Evolutionary conservation across 2,888 invertebrate genomes (phyloP), one percentile per base, ranked within the genome.

Genomic region (Podotricha telesiphe): DNA sequence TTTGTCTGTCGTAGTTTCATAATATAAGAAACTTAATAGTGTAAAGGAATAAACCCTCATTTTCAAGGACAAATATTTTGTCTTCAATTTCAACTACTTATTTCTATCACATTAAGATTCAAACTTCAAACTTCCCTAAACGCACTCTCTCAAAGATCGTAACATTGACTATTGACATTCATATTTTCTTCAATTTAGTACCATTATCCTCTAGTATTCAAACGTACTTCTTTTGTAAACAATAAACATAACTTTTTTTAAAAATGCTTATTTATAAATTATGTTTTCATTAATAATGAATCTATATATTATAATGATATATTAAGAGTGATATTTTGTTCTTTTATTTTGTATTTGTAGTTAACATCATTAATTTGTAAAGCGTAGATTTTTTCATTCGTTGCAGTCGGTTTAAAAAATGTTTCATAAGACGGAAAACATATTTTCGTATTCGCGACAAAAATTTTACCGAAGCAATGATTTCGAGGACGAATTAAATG

Each of bases 401-500:
- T n/a, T 40, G 11, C 66, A 42, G 13, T 61, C 28, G 42, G 20
- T 53, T 34, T 17, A 19, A 55, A 79, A 75, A 74, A 88, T 88
- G 89, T 88, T 83, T 80, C 81, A 82, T 28, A 85, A 80, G 75
- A 73, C 80, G 17, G 87, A 86, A 65, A 81, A 79, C 70, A 79
- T 78, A 65, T 78, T 86, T 82, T 76, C 82, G 22, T 78, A 86
- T 82, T 76, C 82, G 28, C 85, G 84, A 28, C 84, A 86, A 70
- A 86, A 82, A 68, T 78, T 83, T 64, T 80, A 77, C 68, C 82
- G 82, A 48, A 80, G 80, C 47, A 88, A 87, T n/a, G 86, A 88
- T 67, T 87, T 86, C 68, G 83, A 89, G 68, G 87, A 87, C 8
- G 89, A 90, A 70, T 69, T 91, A 17, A 85, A 85, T 68, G 89